A percentile compares a stretch with the other conserved stretches of the same genome.
These are phyloP conservation scores for Xestia rhomboidea DNA, from an alignment of 2,888 invertebrate species.

Conservation along the genomic window DNA sequence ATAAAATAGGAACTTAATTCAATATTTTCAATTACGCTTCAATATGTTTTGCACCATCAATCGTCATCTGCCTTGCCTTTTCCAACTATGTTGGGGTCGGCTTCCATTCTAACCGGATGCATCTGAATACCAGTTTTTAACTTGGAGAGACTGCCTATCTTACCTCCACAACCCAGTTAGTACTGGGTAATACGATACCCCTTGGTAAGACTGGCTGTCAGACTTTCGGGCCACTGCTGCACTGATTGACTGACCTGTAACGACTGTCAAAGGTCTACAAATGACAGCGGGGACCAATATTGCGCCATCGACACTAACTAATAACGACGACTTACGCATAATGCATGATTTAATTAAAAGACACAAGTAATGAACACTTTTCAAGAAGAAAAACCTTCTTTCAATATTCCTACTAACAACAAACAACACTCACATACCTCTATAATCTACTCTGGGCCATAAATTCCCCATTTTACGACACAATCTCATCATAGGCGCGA, in stretches of 20 bases:
- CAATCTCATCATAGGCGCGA: slow-evolving; percentile 20
- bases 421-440: slow-evolving; percentile 8
- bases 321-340: neutral
- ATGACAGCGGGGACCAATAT: neutral
- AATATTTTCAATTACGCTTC: neutral
- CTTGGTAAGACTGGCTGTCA: too few relatives aligned
- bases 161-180: too few relatives aligned
- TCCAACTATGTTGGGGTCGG: too few relatives aligned
- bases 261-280: too few relatives aligned
- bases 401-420: neutral
- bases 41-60: neutral
- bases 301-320: neutral
- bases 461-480: slow-evolving; percentile 40
- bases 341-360: neutral
- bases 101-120: too few relatives aligned
- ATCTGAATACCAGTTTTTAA: too few relatives aligned
- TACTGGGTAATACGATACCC: too few relatives aligned
- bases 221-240: too few relatives aligned
- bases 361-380: neutral
- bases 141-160: too few relatives aligned
- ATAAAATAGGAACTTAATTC: neutral
- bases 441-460: neutral
- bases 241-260: too few relatives aligned
- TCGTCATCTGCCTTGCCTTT: too few relatives aligned
- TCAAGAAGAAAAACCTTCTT: neutral